A percentile compares a stretch with the other conserved stretches of the same genome.
Conservation (phyloP, 2,113 vertebrate genomes). For the Campylomormyrus tamandua region DNA sequence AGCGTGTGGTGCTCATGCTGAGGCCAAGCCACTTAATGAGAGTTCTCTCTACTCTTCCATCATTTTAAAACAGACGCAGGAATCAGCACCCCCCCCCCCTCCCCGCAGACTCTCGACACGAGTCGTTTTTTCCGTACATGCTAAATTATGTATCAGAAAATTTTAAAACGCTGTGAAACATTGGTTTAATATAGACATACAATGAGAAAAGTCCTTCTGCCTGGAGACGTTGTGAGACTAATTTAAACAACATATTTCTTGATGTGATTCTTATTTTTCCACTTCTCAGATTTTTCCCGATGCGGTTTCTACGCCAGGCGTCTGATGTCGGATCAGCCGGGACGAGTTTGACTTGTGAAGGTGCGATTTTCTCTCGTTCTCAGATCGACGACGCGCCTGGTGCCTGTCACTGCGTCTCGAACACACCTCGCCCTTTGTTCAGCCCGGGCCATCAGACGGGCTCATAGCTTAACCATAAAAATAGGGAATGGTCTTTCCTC, state of each 20-base stretch:
- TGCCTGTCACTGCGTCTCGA: neutral
- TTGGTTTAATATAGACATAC: slow-evolving; percentile 43
- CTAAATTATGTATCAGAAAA: slow-evolving; percentile 43
- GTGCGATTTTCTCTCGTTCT: neutral
- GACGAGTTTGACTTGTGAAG: neutral
- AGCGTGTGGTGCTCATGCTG: slow-evolving; percentile 34
- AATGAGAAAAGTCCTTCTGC: neutral
- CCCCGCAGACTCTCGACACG: slow-evolving; percentile 24
- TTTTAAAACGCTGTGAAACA: slow-evolving; percentile 43
- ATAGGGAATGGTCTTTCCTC: neutral
- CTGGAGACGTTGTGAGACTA: neutral
- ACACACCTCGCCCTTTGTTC: neutral
- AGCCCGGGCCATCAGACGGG: neutral
- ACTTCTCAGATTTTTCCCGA: neutral
- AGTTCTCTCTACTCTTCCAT: slow-evolving; percentile 37
- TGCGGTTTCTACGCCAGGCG: neutral
- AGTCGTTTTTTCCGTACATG: slow-evolving; percentile 36
- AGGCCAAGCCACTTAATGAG: slow-evolving; percentile 43
- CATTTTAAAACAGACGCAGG: slow-evolving; percentile 38
- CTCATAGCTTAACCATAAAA: neutral
- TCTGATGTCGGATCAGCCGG: neutral
- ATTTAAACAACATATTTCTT: neutral
- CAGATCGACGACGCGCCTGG: neutral
- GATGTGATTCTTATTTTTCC: neutral
- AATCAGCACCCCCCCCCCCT: slow-evolving; percentile 29